These are phyloP conservation scores for Chaetophractus vellerosus DNA, from an alignment of 2,797 vertebrate genomes.

Conservation along the genomic window DNA sequence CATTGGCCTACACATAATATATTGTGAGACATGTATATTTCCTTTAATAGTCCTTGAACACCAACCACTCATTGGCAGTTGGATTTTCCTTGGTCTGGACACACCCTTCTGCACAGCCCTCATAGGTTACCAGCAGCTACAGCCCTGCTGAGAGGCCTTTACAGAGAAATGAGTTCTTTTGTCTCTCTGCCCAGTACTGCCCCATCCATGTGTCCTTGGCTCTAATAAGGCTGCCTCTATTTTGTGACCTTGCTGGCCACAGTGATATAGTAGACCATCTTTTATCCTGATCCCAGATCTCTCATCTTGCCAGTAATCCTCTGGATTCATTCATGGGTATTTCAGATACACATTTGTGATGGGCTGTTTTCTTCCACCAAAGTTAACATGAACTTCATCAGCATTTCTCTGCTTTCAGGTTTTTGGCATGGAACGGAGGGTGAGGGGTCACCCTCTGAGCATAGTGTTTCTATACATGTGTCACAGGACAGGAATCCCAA, in stretches of 20 bases:
- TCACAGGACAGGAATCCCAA: conserved; percentile 11
- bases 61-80: not conserved
- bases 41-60: not conserved
- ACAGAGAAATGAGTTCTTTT: not conserved
- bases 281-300: not conserved
- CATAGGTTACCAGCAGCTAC: not conserved
- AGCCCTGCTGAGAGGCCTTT: not conserved
- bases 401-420: conserved; percentile 69
- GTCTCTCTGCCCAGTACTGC: not conserved
- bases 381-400: conserved; percentile 7
- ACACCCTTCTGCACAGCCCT: not conserved
- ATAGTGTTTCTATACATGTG: not conserved
- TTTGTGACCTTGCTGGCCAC: not conserved
- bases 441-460: not conserved
- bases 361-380: not conserved
- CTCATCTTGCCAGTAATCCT: not conserved
- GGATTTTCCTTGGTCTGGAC: not conserved
- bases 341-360: not conserved
- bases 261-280: not conserved
- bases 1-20: not conserved
- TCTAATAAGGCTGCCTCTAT: not conserved
- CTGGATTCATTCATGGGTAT: not conserved
- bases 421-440: not conserved
- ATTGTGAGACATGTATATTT: not conserved
- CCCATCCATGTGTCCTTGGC: not conserved